phyloP scores from a whole-genome alignment of 2,888 invertebrate species.

The Micoletzkya japonica region DNA sequence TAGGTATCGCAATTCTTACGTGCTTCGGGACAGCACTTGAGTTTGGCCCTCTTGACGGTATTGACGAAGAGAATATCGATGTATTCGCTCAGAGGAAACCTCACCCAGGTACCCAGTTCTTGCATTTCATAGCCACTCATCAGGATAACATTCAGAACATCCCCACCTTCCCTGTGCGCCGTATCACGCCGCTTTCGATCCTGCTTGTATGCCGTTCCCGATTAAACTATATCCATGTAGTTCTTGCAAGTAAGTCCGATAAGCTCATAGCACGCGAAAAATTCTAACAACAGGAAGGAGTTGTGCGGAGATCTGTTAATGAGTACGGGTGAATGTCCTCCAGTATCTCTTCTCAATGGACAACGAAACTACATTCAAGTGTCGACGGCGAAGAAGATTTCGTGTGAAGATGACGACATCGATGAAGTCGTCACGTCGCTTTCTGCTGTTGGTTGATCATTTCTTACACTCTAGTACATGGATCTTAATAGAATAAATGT shows the following conservation, averaged over 20 bases:
- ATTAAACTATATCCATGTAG: slow-evolving; percentile 21
- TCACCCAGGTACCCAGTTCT: background rate
- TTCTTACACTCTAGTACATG: background rate
- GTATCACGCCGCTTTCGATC: slow-evolving; percentile 26
- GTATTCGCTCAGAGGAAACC: slow-evolving; percentile 15
- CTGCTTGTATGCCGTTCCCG: slow-evolving; percentile 14
- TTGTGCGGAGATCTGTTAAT: slow-evolving; percentile 4
- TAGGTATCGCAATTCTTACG: slow-evolving; percentile 20
- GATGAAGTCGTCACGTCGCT: slow-evolving; percentile 10
- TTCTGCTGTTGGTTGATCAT: slow-evolving; percentile 1
- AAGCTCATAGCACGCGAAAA: background rate
- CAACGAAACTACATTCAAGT: slow-evolving; percentile 19
- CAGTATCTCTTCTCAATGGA: background rate
- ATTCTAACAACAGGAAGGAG: slow-evolving; percentile 9
- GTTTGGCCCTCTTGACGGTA: slow-evolving; percentile 14
- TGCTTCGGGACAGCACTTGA: slow-evolving; percentile 17
- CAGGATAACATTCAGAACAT: background rate
- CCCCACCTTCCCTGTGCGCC: background rate
- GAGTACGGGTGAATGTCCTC: slow-evolving; percentile 6
- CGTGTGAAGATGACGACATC: slow-evolving; percentile 14
- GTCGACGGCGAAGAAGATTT: slow-evolving; percentile 11
- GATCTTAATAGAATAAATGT: background rate
- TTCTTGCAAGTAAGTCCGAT: slow-evolving; percentile 26
- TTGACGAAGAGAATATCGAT: background rate
- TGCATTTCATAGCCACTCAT: background rate